Evolutionary conservation across 1,140 invertebrate genomes (phyloP).

Genomic region (Drosophila grimshawi): DNA sequence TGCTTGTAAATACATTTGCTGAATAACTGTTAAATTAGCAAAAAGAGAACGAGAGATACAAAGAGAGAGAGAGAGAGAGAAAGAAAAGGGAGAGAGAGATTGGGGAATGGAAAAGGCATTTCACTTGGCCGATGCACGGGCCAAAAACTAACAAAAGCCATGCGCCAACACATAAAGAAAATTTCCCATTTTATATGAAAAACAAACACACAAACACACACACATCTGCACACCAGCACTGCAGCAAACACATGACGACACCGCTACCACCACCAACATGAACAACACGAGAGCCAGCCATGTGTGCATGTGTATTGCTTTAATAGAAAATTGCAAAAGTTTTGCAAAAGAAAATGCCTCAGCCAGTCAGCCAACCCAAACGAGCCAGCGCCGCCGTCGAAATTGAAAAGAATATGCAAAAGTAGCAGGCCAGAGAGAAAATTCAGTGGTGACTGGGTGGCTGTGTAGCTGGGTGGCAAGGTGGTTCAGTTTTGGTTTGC

Average conservation of each 20-base stretch:
- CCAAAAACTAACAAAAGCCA: conserved; percentile 74
- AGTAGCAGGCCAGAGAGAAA: conserved; percentile 64
- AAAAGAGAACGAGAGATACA: conserved; percentile 9
- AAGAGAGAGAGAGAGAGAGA: conserved; percentile 1
- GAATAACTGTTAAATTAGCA: conserved; percentile 65
- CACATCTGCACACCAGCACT: conserved; percentile 27
- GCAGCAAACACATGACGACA: conserved; percentile 28
- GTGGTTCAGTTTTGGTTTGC: conserved; percentile 5
- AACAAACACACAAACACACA: conserved; percentile 52
- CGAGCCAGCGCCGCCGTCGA: conserved; percentile 50
- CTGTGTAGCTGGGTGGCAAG: conserved; percentile 20
- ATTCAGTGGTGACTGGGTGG: conserved; percentile 4
- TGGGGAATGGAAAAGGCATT: conserved; percentile 7
- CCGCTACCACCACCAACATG: background rate
- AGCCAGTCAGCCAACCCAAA: conserved; percentile 72
- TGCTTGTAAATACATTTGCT: conserved; percentile 80
- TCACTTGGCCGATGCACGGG: conserved; percentile 45
- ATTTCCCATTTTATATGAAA: conserved; percentile 79
- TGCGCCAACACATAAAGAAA: conserved; percentile 76
- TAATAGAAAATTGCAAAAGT: conserved; percentile 83
- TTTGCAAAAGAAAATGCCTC: conserved; percentile 81
- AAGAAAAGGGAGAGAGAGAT: background rate
- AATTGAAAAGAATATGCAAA: conserved; percentile 83
- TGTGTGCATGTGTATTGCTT: conserved; percentile 77
- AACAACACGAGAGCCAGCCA: conserved; percentile 15